phyloP scores from a whole-genome alignment of 2,888 invertebrate species.

The Scelioninae gen. 1 region DNA sequence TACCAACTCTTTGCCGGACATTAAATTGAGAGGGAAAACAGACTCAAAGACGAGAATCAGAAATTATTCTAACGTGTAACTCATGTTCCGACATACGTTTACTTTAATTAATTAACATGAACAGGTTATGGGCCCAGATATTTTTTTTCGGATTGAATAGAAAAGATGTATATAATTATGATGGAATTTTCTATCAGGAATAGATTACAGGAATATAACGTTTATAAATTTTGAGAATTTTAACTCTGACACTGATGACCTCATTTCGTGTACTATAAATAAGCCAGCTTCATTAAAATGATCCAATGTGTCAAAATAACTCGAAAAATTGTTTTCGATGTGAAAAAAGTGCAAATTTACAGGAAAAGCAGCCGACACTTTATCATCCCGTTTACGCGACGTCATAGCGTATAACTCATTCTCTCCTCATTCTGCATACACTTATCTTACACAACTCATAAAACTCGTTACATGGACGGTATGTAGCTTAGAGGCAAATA shows the following conservation, averaged over 20 bases:
- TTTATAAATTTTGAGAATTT: too few relatives aligned
- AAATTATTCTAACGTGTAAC: constrained; percentile 51
- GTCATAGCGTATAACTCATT: constrained; percentile 70
- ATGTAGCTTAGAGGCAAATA: constrained; percentile 69
- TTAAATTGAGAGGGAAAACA: constrained; percentile 43
- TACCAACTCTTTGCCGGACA: constrained; percentile 45
- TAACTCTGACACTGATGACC: background rate
- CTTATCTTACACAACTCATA: constrained; percentile 73
- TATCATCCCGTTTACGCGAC: constrained; percentile 69
- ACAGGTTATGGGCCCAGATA: too few relatives aligned
- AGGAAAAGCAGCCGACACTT: constrained; percentile 56
- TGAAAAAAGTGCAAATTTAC: constrained; percentile 64
- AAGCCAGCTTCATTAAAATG: constrained; percentile 56
- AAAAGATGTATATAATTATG: too few relatives aligned
- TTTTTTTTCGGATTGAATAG: constrained; percentile 6
- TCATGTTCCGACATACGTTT: constrained; percentile 25
- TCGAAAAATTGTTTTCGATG: constrained; percentile 64
- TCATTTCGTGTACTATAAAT: background rate
- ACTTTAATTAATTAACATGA: constrained; percentile 44
- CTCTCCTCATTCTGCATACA: constrained; percentile 69
- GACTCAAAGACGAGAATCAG: constrained; percentile 39
- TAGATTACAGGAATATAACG: too few relatives aligned
- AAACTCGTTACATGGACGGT: constrained; percentile 71
- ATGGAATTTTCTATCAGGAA: too few relatives aligned
- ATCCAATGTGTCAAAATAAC: constrained; percentile 50